Percentiles rank a stretch among this genome's conserved stretches.
Conservation (phyloP, 2,888 invertebrate species). For the Agapostemon virescens region DNA sequence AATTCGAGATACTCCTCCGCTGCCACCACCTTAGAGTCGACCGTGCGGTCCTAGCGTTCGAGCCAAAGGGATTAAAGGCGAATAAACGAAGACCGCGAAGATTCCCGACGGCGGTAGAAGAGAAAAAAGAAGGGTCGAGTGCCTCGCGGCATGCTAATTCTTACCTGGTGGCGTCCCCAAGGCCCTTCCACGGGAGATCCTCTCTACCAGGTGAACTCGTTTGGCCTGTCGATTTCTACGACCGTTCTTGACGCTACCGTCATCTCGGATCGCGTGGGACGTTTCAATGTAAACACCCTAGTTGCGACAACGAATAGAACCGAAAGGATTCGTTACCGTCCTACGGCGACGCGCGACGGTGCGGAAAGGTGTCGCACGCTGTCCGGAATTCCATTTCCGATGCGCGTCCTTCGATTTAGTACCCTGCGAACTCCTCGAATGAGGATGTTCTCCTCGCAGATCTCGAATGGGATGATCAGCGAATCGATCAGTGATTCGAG, state of each 20-base stretch:
- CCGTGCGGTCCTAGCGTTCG: constrained; percentile 58
- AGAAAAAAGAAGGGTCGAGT: constrained; percentile 38
- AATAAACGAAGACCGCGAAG: constrained; percentile 68
- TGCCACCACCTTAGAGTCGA: constrained; percentile 44
- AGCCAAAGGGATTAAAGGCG: constrained; percentile 74
- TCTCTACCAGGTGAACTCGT: constrained; percentile 42
- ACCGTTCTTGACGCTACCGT: constrained; percentile 8
- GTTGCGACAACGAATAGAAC: background rate
- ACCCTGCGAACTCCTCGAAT: background rate
- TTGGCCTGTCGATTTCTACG: constrained; percentile 3
- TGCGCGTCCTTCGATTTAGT: background rate
- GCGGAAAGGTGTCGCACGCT: background rate
- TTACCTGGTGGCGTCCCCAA: constrained; percentile 61
- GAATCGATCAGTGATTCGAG: too few relatives aligned
- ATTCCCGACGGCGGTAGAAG: constrained; percentile 35
- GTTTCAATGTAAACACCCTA: constrained; percentile 14
- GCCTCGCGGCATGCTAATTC: constrained; percentile 68
- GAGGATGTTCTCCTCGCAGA: background rate
- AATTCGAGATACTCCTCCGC: constrained; percentile 36
- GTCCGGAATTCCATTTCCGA: background rate
- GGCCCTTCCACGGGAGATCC: constrained; percentile 29
- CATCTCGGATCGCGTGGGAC: constrained; percentile 9
- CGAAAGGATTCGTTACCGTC: background rate
- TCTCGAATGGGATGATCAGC: too few relatives aligned
- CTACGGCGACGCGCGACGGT: background rate